Conservation (phyloP, 2,888 invertebrate species). For the Teleiodes luculella region DNA sequence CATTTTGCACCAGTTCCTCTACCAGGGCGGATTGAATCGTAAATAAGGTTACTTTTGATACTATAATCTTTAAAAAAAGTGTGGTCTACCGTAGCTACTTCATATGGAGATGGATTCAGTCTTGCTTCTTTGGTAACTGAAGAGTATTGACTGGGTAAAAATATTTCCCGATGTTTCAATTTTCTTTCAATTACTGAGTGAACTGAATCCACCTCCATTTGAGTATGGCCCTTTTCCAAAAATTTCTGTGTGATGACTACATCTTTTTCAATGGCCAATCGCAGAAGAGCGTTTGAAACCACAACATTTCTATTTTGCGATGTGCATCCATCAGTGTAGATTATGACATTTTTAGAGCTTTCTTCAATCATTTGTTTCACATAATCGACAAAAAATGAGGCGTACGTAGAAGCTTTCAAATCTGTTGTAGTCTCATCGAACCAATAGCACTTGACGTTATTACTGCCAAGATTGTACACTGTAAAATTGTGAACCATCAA, state of each 20-base stretch:
- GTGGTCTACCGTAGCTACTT: conserved; percentile 13
- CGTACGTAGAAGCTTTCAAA: conserved; percentile 26
- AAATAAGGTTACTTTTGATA: conserved; percentile 13
- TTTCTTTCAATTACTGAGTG: conserved; percentile 43
- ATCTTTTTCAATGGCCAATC: conserved; percentile 17
- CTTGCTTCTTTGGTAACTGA: conserved; percentile 20
- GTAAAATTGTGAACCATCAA: conserved; percentile 32
- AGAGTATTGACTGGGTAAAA: conserved; percentile 22
- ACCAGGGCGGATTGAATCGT: conserved; percentile 23
- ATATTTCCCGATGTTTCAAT: conserved; percentile 31
- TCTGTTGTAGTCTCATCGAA: conserved; percentile 25
- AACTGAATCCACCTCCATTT: conserved; percentile 37
- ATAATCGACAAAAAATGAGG: conserved; percentile 24
- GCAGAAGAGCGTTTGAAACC: conserved; percentile 21
- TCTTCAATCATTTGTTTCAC: no score
- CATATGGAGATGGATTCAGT: conserved; percentile 14
- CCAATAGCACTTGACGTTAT: conserved; percentile 28
- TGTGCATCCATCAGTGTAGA: conserved; percentile 28
- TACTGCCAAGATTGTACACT: conserved; percentile 22
- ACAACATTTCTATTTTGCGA: conserved; percentile 27
- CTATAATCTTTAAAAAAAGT: conserved; percentile 22
- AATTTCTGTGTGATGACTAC: conserved; percentile 30
- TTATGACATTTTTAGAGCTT: conserved; percentile 20
- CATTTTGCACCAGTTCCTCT: conserved; percentile 22
- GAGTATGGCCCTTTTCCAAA: conserved; percentile 32